Evolutionary conservation across 2,113 vertebrate genomes (phyloP), one percentile per base, ranked within the genome.

Genomic region (Corythoichthys intestinalis): DNA sequence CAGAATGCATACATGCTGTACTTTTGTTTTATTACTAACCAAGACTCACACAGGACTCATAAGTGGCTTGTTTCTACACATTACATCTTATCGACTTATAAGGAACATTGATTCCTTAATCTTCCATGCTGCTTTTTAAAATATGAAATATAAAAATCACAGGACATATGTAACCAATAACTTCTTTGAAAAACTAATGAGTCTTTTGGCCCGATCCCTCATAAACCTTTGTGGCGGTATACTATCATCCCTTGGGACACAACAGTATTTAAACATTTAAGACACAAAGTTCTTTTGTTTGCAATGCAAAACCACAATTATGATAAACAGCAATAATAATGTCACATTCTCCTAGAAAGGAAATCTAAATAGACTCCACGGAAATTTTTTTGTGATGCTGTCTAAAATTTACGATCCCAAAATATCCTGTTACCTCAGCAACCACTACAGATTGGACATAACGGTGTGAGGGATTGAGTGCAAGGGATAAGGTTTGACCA

Each of bases 401-500:
- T 76, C 83, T 85, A 84, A 72, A 88, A 83, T 88, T 89, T 69
- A 69, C 52, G 68, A 73, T 81, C 78, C 75, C 72, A 85, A 72
- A 87, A 81, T 87, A 87, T 75, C 69, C 61, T 9, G 13, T 78
- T 66, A 76, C 72, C 66, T 50, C 2, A 67, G 72, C 66, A 77
- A 79, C 75, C 72, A 75, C 39, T 58, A 53, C 63, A 71, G 78
- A 86, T 69, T 80, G 78, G 60, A 74, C 65, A 65, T 72, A 61
- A 65, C 75, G 63, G 57, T 71, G 67, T n/a, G 59, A 73, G 44
- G 35, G 10, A 14, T 13, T 34, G 35, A 49, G 53, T 65, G 48
- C 50, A 44, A 48, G 34, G 17, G 34, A 15, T 52, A 58, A 66
- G 70, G 39, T 57, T 62, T 34, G 56, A 62, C 59, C 53, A 50